phyloP scores from a whole-genome alignment of 1,140 invertebrate genomes.

The Bombus confusus region DNA sequence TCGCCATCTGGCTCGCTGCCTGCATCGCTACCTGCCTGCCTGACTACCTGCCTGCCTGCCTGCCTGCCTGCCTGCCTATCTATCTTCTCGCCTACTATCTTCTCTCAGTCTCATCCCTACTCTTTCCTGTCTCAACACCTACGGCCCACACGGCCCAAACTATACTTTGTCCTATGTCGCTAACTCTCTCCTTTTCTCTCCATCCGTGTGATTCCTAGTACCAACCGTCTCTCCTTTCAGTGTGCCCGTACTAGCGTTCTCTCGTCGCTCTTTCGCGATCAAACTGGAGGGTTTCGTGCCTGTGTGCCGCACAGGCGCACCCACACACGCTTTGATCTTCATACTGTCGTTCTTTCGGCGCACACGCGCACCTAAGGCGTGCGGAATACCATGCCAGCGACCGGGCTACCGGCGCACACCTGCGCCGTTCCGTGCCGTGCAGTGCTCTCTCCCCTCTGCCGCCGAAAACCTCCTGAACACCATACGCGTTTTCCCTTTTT shows the following conservation, averaged over 20 bases:
- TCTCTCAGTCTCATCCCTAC: background rate
- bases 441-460: conserved; percentile 8
- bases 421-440: conserved; percentile 1
- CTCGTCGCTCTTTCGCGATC: conserved; percentile 23
- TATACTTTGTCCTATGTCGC: background rate
- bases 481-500: background rate
- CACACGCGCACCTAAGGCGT: conserved; percentile 48
- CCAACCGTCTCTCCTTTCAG: background rate
- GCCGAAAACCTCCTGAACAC: conserved; percentile 27
- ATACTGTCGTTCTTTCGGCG: conserved; percentile 26
- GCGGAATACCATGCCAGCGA: conserved; percentile 43
- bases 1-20: conserved; percentile 50
- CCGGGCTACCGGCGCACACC: conserved; percentile 55
- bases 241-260: background rate
- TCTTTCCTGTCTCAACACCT: background rate
- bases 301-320: conserved; percentile 42
- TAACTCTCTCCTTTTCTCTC: background rate
- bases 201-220: too few relatives aligned
- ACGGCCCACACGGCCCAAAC: conserved; percentile 14
- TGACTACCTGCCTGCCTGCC: conserved; percentile 21
- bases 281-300: conserved; percentile 21
- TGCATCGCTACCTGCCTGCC: conserved; percentile 42
- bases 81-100: background rate
- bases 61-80: background rate
- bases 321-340: background rate